Base-by-base conservation (phyloP, 2,888 invertebrate species). In the Chrysodeixis includens region DNA sequence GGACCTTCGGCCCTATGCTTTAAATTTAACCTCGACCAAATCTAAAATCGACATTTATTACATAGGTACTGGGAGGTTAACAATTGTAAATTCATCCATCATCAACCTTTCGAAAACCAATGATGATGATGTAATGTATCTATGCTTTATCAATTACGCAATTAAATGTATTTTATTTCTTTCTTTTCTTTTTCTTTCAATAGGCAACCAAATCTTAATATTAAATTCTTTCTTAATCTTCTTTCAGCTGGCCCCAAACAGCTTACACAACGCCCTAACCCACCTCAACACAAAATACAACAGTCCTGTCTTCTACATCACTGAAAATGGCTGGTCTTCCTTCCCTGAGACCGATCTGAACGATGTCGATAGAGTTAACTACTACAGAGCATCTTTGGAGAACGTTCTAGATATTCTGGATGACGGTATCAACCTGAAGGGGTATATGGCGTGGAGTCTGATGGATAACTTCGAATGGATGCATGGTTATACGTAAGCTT, bases 401-500 rank as follows among this genome's bases (percentile, higher is more conserved):
- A 91, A 90, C 58, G 78, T 92, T 7, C 68, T 95, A 54, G 87
- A 93, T 44, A 88, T 92, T 0, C 74, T 95, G 2, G 90, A 93
- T 26, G 93, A 90, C 22, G 93, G 93, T 0, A 90, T 95, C 12
- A 86, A 93, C 30, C 86, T 96, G 0, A 87, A 84, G 56, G 96
- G 96, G 0, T 97, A 96, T 83, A 95, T 95, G 68, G 95, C 95
- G 0, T 96, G 97, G 96, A 96, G 96, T 63, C 85, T 97, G 8
- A 89, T 96, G 89, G 97, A 97, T 79, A 96, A 96, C n/a, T 96
- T 96, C 74, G 96, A 97, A 83, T 97, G 96, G 96, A 86, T 89
- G 63, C 78, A 85, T 57, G 96, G 96, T 20, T 96, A 95, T 77
- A 87, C 84, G 93, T 96, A 85, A 94, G 95, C 88, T 58, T 35